Percentiles rank a stretch among this genome's conserved stretches.
phyloP scores from a whole-genome alignment of 2,113 vertebrate species.

The Heloderma charlesbogerti region DNA sequence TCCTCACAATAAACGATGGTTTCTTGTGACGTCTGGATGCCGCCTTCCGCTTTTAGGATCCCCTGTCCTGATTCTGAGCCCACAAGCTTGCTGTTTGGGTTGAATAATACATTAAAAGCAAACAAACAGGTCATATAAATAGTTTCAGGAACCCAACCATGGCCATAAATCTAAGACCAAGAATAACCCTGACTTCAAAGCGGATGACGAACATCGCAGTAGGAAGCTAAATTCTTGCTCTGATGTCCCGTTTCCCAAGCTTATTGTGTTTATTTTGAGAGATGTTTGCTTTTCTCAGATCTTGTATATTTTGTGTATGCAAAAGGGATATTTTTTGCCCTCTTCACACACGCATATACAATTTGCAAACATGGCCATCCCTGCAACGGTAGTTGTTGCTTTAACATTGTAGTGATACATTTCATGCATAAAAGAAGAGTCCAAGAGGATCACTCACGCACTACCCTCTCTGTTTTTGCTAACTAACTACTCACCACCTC shows the following conservation, averaged over 20 bases:
- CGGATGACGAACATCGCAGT: background rate
- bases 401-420: background rate
- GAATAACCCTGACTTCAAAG: background rate
- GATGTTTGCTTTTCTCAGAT: slow-evolving; percentile 17
- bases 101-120: background rate
- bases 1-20: background rate
- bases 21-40: background rate
- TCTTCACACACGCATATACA: background rate
- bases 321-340: background rate
- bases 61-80: background rate
- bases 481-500: too few relatives aligned
- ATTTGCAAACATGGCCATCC: background rate
- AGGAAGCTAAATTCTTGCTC: background rate
- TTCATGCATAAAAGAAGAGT: background rate
- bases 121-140: background rate
- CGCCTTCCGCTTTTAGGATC: background rate
- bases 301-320: background rate
- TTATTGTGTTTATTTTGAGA: slow-evolving; percentile 17
- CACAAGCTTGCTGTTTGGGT: background rate
- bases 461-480: too few relatives aligned
- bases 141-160: background rate
- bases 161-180: background rate
- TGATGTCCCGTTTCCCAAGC: slow-evolving; percentile 3
- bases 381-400: background rate
- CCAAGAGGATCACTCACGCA: background rate